Base-by-base conservation (phyloP, 2,888 invertebrate genomes). In the Pharmacophagus antenor region DNA sequence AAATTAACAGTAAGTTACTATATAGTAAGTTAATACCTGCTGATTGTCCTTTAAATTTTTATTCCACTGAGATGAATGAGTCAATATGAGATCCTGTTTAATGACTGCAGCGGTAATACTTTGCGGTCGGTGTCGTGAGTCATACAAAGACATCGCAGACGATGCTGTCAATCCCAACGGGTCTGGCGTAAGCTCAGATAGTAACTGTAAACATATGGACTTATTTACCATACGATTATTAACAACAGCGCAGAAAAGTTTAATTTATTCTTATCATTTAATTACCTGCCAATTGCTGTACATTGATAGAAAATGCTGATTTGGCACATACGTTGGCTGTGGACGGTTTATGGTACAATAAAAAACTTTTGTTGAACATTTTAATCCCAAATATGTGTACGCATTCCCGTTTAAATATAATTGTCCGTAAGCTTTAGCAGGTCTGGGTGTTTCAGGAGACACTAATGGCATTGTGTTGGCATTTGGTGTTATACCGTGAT, bases 261-360 rank as follows among this genome's bases (percentile, higher is more conserved):
- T 20, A 31, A 49, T 44, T 44, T 44, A 18, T 44, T 18, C n/a
- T 44, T 18, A 5, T 18, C 41, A 48, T 53, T 25, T 69, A 74
- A 71, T 92, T 78, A 95, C 94, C 90, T 95, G 95, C 96, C 98
- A 99, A 80, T 98, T 98, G 56, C 98, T 98, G 81, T 99, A 99
- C 98, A 99, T 99, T 46, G 98, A 98, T 56, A 98, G 87, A 71
- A 95, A 96, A 74, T 96, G 95, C 80, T 95, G 94, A 71, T 96
- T 96, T 0, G 95, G 95, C 61, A 98, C 97, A 79, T 98, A 98
- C 80, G 97, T 97, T 1, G 99, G 98, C 79, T 99, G 98, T 0
- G 97, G 96, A 68, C 97, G 94, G 81, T 97, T 97, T 52, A 98
- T 92, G 1, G 98, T 98, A 75, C 98, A 98, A 82, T 97, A 99